phyloP scores from a whole-genome alignment of 2,888 invertebrate species.

The Microplitis deprimator region DNA sequence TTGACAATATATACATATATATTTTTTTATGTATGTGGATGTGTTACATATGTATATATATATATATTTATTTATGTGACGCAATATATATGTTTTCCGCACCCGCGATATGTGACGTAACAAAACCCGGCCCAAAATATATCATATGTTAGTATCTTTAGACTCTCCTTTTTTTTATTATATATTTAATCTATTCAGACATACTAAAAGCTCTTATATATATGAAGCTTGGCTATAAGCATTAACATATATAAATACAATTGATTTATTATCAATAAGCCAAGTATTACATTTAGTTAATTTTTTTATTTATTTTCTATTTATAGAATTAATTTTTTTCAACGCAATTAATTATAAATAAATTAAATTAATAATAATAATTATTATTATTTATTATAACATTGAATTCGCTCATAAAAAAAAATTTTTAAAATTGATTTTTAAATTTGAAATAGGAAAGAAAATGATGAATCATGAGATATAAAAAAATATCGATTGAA shows the following conservation, averaged over 20 bases:
- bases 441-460: no score
- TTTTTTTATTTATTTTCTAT: no score
- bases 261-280: background rate
- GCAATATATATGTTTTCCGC: conserved; percentile 49
- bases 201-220: background rate
- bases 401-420: no score
- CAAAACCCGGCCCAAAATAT: conserved; percentile 40
- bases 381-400: no score
- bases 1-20: conserved; percentile 47
- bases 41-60: background rate
- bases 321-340: no score
- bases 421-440: no score
- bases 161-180: background rate
- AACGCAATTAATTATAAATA: no score
- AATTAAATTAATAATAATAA: no score
- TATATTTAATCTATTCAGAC: background rate
- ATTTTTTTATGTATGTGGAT: background rate
- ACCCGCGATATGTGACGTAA: conserved; percentile 47
- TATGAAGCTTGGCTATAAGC: background rate
- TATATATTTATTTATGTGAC: conserved; percentile 51
- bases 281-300: no score
- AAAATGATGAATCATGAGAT: background rate
- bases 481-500: conserved; percentile 11
- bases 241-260: background rate
- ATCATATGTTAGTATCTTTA: background rate